Base-by-base conservation (phyloP, 2,888 invertebrate genomes). In the Acleris emargana region DNA sequence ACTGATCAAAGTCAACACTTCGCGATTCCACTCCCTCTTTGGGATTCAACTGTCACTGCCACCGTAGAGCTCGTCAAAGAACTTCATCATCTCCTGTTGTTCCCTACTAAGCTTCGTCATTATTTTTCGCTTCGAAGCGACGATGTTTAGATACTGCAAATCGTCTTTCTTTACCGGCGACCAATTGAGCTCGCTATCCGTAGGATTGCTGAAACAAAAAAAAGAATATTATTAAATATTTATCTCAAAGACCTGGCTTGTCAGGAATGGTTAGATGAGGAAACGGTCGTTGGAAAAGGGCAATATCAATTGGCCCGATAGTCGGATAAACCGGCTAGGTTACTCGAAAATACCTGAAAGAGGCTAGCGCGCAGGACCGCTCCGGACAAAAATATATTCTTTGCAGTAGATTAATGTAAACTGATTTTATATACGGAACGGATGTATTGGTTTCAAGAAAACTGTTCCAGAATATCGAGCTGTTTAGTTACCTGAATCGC, bases 401-500 rank as follows among this genome's bases (percentile, higher is more conserved):
- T 13, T 38, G 13, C 1, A 38, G 38, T 38, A 38, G 38, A 11
- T 32, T 32, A 32, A 32, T 32, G 3, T 32, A 11, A 32, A 0
- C 32, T 11, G 11, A 28, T 28, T 32, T 32, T 11, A 32, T 32
- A 13, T 38, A 38, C 3, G 38, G n/a, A n/a, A 20, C 3, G 3
- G 11, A 13, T 13, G 13, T 13, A 38, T 38, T 4, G 38, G 13
- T 38, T 38, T 38, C 13, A 13, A 11, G 4, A 1, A 13, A 13
- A 38, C 32, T 38, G 13, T 38, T 38, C 45, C 16, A 45, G 45
- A 6, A 17, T 6, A 17, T 45, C 16, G 2, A 45, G 17, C 16
- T 5, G 17, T n/a, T 17, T 13, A 79, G 58, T 83, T 77, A 91
- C 91, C 85, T 77, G 80, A 79, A 79, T 50, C 60, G 71, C 75